Evolutionary conservation across 2,888 invertebrate species (phyloP), one percentile per base, ranked within the genome.

Genomic region (Harpalus rubripes): DNA sequence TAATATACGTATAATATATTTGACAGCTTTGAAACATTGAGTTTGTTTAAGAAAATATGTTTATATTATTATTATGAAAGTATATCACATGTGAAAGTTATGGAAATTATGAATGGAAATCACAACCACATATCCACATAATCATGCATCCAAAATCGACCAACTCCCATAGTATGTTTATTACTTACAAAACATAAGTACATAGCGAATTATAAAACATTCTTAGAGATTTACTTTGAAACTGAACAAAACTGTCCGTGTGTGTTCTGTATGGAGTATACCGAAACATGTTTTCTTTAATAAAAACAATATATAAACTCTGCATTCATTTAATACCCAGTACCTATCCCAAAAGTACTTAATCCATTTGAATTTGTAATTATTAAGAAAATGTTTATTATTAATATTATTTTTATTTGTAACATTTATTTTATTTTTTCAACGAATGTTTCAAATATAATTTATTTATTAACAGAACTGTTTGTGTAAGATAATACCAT

Each of bases 281-380:
- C 90, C 90, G 91, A 91, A 91, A 90, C 91, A 92, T 92, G 92
- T 92, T 92, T 52, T 92, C 92, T 92, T 92, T 92, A 92, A 92
- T 92, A 92, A 92, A 92, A 92, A 91, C 89, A 86, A 90, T 87
- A 87, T 87, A 87, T 87, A 88, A 87, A 68, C 63, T 32, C 15
- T 18, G 41, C 44, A 7, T 6, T 44, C 44, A 44, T 74, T 74
- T 68, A 18, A 59, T 63, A 12, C 68, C 32, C 7, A 4, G 32
- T 32, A 32, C 39, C 26, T 68, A n/a, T 22, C 59, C 26, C 18
- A 16, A 59, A 59, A 59, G 2, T 15, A n/a, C n/a, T n/a, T n/a
- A 16, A 59, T 15, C 7, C 59, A 7, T 59, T 59, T 59, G 4
- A 10, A 15, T 59, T 16, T 15, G 10, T 16, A 58, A n/a, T 58